phyloP scores from a whole-genome alignment of 2,888 invertebrate genomes.

The Notodonta dromedarius region DNA sequence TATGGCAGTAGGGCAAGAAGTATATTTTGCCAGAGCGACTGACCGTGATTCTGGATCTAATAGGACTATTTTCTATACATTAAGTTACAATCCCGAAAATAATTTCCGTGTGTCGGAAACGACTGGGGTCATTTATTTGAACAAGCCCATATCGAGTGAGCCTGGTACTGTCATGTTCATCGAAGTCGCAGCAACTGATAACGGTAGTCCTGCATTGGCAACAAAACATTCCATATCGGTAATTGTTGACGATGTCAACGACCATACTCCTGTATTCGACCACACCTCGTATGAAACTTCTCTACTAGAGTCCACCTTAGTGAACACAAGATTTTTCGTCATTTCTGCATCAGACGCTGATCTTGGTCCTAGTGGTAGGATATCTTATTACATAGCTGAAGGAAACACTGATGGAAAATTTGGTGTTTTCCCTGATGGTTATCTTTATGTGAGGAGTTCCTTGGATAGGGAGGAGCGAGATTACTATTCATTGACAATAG shows the following conservation, averaged over 20 bases:
- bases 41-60: slow-evolving; percentile 96
- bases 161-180: slow-evolving; percentile 89
- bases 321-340: slow-evolving; percentile 95
- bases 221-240: slow-evolving; percentile 90
- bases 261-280: slow-evolving; percentile 97
- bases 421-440: slow-evolving; percentile 98
- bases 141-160: slow-evolving; percentile 90
- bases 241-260: slow-evolving; percentile 94
- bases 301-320: slow-evolving; percentile 93
- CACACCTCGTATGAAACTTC: slow-evolving; percentile 97
- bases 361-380: slow-evolving; percentile 90
- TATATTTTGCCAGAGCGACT: slow-evolving; percentile 93
- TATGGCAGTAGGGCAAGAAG: slow-evolving; percentile 96
- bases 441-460: slow-evolving; percentile 92
- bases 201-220: slow-evolving; percentile 89
- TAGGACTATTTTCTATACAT: slow-evolving; percentile 91
- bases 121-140: slow-evolving; percentile 95
- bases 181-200: slow-evolving; percentile 94
- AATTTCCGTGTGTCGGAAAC: slow-evolving; percentile 93
- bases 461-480: slow-evolving; percentile 96
- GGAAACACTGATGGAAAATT: slow-evolving; percentile 95
- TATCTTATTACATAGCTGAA: slow-evolving; percentile 92
- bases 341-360: slow-evolving; percentile 96
- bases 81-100: slow-evolving; percentile 91
- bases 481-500: slow-evolving; percentile 94